These are phyloP conservation scores for Meriones unguiculatus DNA, from an alignment of 2,113 vertebrate species.

Conservation along the genomic window DNA sequence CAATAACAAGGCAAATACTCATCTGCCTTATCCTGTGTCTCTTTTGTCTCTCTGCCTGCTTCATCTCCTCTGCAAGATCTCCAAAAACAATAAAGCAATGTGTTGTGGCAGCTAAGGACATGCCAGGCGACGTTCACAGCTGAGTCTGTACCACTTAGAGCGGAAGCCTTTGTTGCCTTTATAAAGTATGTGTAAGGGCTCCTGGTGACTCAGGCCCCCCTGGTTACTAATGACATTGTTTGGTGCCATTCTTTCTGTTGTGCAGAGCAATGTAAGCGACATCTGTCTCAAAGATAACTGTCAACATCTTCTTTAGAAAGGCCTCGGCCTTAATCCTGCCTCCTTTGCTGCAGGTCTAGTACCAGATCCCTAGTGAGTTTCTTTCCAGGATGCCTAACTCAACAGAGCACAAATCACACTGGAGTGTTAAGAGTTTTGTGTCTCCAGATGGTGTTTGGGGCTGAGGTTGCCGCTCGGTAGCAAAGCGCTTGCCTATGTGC, in stretches of 20 bases:
- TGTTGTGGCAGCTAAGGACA: constrained; percentile 60
- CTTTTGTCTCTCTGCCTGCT: constrained; percentile 72
- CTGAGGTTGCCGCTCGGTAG: background rate
- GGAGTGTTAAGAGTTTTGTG: background rate
- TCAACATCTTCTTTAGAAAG: constrained; percentile 73
- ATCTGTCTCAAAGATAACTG: constrained; percentile 72
- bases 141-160: constrained; percentile 70
- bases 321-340: constrained; percentile 58
- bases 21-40: constrained; percentile 39
- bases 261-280: constrained; percentile 47
- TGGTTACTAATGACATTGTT: constrained; percentile 75
- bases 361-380: background rate
- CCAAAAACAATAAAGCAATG: constrained; percentile 60
- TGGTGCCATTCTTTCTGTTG: constrained; percentile 65
- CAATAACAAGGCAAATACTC: constrained; percentile 52
- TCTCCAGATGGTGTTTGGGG: background rate
- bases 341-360: background rate
- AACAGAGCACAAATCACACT: background rate
- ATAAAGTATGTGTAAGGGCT: constrained; percentile 54
- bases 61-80: constrained; percentile 60
- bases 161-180: constrained; percentile 71
- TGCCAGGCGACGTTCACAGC: constrained; percentile 55
- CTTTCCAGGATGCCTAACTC: background rate
- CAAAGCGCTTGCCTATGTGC: background rate
- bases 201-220: constrained; percentile 64